Evolutionary conservation across 1,140 invertebrate species (phyloP).

Genomic region (Stratiolaelaps scimitus): DNA sequence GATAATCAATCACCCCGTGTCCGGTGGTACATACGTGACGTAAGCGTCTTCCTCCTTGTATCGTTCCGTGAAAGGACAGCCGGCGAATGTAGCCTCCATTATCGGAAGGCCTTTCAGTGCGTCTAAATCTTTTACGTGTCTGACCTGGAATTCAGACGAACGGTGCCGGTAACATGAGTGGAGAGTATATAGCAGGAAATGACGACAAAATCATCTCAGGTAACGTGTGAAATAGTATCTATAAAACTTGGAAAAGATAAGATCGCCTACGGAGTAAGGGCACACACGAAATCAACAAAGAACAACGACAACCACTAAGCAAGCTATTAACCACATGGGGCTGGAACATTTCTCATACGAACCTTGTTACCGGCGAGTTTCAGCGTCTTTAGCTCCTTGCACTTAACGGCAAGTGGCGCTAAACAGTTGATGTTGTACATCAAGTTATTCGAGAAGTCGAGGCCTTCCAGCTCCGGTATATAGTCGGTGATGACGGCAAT

Average conservation of each 20-base stretch:
- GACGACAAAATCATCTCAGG: too few relatives aligned
- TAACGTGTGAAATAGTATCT: too few relatives aligned
- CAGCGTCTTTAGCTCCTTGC: slow-evolving; percentile 61
- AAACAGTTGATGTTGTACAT: slow-evolving; percentile 55
- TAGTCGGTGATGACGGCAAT: slow-evolving; percentile 63
- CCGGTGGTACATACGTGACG: slow-evolving; percentile 54
- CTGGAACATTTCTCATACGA: slow-evolving; percentile 38
- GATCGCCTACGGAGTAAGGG: too few relatives aligned
- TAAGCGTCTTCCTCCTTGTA: slow-evolving; percentile 63
- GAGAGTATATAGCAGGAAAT: too few relatives aligned
- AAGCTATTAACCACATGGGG: neutral
- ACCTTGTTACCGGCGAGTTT: slow-evolving; percentile 71
- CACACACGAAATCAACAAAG: too few relatives aligned
- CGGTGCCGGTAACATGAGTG: slow-evolving; percentile 5
- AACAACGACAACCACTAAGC: slow-evolving; percentile 10
- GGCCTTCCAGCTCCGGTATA: slow-evolving; percentile 60
- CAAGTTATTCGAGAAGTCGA: slow-evolving; percentile 71
- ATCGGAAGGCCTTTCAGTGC: slow-evolving; percentile 55
- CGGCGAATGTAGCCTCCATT: slow-evolving; percentile 59
- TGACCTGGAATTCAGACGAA: slow-evolving; percentile 50
- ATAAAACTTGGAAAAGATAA: too few relatives aligned
- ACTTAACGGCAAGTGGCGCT: slow-evolving; percentile 49
- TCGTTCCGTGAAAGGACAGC: slow-evolving; percentile 63
- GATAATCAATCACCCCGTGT: too few relatives aligned
- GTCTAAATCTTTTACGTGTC: slow-evolving; percentile 54